These are phyloP conservation scores for Drosophila willistoni DNA, from an alignment of 1,140 invertebrate species.

Conservation along the genomic window DNA sequence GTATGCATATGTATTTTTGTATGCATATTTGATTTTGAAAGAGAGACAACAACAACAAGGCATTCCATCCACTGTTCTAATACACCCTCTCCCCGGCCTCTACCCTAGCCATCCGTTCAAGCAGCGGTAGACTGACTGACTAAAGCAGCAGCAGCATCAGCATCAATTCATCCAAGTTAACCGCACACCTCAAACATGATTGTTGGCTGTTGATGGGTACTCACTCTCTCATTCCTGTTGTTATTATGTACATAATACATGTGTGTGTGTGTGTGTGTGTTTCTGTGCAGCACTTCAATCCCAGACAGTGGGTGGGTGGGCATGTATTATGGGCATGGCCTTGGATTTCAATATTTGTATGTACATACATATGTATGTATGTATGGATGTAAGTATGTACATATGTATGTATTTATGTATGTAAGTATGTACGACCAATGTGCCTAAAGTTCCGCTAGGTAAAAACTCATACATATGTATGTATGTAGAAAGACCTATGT, in stretches of 20 bases:
- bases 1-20: slow-evolving; percentile 9
- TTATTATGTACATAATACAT: slow-evolving; percentile 21
- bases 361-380: background rate
- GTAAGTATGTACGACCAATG: no score
- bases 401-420: no score
- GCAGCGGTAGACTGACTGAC: slow-evolving; percentile 44
- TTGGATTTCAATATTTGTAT: slow-evolving; percentile 10
- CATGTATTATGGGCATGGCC: slow-evolving; percentile 12
- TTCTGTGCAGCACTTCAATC: slow-evolving; percentile 9
- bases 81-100: background rate
- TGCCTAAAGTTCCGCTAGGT: no score
- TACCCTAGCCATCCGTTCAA: no score
- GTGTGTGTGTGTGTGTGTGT: slow-evolving; percentile 20
- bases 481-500: background rate
- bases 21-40: slow-evolving; percentile 46
- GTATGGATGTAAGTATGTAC: no score
- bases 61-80: slow-evolving; percentile 2
- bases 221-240: slow-evolving; percentile 33
- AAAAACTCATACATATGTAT: background rate
- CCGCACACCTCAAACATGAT: slow-evolving; percentile 52
- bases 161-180: slow-evolving; percentile 55
- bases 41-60: slow-evolving; percentile 17
- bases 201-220: slow-evolving; percentile 23
- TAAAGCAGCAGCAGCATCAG: slow-evolving; percentile 25
- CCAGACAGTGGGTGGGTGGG: slow-evolving; percentile 5